These are phyloP conservation scores for Chrysemys picta DNA, from an alignment of 2,113 vertebrate genomes.

Conservation along the genomic window DNA sequence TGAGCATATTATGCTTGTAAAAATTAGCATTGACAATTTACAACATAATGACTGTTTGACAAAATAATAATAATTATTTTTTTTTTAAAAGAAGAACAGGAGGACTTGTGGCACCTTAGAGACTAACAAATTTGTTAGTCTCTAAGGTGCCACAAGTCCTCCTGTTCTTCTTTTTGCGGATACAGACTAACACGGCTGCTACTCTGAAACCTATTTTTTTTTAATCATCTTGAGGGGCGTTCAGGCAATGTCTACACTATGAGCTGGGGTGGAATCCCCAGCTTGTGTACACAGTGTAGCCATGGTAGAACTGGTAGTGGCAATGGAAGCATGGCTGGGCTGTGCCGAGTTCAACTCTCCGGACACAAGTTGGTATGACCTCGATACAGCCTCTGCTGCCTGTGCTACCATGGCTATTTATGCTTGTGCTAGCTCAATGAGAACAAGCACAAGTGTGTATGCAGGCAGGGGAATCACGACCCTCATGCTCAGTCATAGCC, in stretches of 20 bases:
- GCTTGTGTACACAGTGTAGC: not conserved
- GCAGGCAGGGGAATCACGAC: not conserved
- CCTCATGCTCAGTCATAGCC: not conserved
- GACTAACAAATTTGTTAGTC: no score
- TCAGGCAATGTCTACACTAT: not conserved
- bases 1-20: conserved; percentile 44
- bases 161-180: no score
- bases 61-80: no score
- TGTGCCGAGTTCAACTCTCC: not conserved
- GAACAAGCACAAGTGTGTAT: not conserved
- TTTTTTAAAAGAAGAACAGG: no score
- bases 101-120: no score
- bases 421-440: not conserved
- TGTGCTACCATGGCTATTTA: not conserved
- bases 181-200: no score
- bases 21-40: conserved; percentile 33
- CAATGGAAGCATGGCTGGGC: not conserved
- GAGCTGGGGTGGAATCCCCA: not conserved
- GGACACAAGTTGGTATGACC: not conserved
- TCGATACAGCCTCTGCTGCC: not conserved
- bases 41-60: conserved; percentile 38
- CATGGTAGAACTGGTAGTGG: not conserved
- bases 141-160: no score
- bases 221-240: not conserved
- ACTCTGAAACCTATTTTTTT: no score